Percentiles rank a stretch among this genome's conserved stretches.
phyloP scores from a whole-genome alignment of 1,140 invertebrate species.

The Papilio dardanus region DNA sequence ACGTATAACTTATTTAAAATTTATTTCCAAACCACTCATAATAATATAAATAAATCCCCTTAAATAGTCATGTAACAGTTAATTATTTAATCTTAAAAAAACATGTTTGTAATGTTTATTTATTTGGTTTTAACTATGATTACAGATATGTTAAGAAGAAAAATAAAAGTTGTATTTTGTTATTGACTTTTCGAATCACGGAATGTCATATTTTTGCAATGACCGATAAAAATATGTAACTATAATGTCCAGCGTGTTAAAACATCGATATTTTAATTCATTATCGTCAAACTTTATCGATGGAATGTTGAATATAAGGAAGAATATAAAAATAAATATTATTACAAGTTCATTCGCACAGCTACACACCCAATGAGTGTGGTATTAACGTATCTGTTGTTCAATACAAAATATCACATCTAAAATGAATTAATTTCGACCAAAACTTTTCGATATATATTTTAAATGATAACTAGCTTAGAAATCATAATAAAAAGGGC shows the following conservation, averaged over 20 bases:
- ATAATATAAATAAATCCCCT: too few species aligned
- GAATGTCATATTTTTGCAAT: background rate
- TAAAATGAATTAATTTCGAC: background rate
- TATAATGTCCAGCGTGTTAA: background rate
- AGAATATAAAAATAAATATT: conserved; percentile 39
- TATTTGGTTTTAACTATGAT: too few species aligned
- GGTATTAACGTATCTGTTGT: background rate
- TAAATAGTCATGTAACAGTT: too few species aligned
- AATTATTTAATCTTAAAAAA: too few species aligned
- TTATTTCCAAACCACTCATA: too few species aligned
- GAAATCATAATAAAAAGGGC: background rate
- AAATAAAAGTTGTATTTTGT: too few species aligned
- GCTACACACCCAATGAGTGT: conserved; percentile 24
- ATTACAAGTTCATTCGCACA: conserved; percentile 34
- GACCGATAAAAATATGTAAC: background rate
- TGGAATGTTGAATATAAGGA: conserved; percentile 34
- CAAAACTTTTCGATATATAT: background rate
- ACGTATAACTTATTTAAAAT: too few species aligned
- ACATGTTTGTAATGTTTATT: too few species aligned
- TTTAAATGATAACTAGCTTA: background rate
- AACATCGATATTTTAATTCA: conserved; percentile 62
- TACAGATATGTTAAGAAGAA: too few species aligned
- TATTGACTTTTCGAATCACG: too few species aligned
- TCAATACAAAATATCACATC: background rate
- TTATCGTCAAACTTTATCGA: conserved; percentile 30